Evolutionary conservation across 2,113 vertebrate species (phyloP).

Genomic region (Apus apus): DNA sequence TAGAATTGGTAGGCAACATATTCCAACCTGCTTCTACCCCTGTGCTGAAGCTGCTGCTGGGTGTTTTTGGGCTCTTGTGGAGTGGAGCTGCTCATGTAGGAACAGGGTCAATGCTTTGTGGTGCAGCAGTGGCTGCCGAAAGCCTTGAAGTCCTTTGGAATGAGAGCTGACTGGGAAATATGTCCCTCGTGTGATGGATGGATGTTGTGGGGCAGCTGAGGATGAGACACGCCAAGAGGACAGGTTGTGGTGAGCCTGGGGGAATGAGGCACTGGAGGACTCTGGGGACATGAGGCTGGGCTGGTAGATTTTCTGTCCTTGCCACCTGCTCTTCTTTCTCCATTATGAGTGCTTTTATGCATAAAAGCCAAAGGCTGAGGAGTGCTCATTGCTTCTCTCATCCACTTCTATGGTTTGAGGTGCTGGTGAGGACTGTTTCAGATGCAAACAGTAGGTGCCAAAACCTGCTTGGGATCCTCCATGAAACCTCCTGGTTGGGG

Average conservation of each 20-base stretch:
- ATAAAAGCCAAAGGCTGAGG: background rate
- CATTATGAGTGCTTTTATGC: background rate
- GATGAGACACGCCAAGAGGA: no score
- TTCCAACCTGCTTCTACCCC: accelerated
- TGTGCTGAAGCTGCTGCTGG: accelerated
- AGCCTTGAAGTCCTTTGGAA: background rate
- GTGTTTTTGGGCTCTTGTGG: background rate
- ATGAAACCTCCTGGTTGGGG: background rate
- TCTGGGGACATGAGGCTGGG: background rate
- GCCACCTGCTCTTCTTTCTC: background rate
- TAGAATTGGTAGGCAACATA: background rate
- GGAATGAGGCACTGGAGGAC: background rate
- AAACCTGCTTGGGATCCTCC: background rate
- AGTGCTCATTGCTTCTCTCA: background rate
- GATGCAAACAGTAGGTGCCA: background rate
- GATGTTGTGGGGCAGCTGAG: background rate
- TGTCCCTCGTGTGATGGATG: accelerated
- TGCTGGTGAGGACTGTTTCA: background rate
- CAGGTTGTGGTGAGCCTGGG: background rate
- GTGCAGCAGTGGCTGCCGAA: background rate
- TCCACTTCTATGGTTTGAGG: background rate
- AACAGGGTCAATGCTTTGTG: background rate
- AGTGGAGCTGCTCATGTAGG: accelerated
- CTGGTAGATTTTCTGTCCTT: background rate
- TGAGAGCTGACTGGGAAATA: background rate